These are phyloP conservation scores for Rhagoletis zephyria DNA, from an alignment of 1,140 invertebrate species.

Conservation along the genomic window DNA sequence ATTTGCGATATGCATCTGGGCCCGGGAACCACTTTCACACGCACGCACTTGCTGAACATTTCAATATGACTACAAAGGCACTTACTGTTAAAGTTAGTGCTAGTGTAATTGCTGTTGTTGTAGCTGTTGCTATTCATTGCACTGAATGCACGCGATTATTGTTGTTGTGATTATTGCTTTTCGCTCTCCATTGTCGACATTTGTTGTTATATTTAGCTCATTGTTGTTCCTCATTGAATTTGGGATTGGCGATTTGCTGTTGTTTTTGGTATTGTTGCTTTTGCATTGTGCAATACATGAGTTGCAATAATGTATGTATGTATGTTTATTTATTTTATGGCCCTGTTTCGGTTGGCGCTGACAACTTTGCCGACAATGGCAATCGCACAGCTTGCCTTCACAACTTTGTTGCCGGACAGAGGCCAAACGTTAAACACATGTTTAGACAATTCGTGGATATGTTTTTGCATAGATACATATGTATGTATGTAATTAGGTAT, in stretches of 20 bases:
- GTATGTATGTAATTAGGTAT: no score
- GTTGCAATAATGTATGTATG: background rate
- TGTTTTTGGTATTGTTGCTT: background rate
- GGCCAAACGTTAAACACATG: background rate
- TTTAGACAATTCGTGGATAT: background rate
- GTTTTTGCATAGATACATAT: background rate
- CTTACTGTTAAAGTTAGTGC: background rate
- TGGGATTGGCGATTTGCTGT: background rate
- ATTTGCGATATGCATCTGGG: constrained; percentile 30
- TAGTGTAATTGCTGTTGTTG: background rate
- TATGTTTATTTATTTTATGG: background rate
- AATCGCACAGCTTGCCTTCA: background rate
- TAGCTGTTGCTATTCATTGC: background rate
- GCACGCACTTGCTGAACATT: background rate
- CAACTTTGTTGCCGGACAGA: background rate
- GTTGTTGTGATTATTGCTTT: background rate
- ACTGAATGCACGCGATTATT: background rate
- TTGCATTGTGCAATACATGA: background rate
- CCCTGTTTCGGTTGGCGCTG: background rate
- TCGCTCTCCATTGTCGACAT: background rate
- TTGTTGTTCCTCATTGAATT: background rate
- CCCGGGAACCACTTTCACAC: background rate
- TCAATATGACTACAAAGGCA: background rate
- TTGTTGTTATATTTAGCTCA: background rate
- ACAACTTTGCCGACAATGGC: background rate